These are phyloP conservation scores for Epistrophella euchroma DNA, from an alignment of 2,888 invertebrate genomes.

Conservation along the genomic window DNA sequence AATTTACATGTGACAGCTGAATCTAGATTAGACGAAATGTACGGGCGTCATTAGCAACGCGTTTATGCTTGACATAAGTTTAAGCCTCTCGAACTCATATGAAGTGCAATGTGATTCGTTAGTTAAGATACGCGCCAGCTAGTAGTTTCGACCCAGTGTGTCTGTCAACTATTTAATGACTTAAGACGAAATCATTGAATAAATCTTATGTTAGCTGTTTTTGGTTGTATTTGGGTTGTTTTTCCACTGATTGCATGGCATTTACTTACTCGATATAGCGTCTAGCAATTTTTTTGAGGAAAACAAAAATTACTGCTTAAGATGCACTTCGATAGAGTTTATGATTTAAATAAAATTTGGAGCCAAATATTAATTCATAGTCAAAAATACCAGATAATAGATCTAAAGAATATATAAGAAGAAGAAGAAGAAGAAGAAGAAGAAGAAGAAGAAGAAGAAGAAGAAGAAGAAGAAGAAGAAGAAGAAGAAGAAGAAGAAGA, in stretches of 20 bases:
- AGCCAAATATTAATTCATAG: too few species aligned
- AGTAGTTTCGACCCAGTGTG: slow-evolving; percentile 43
- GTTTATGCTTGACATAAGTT: slow-evolving; percentile 62
- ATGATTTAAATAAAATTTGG: background rate
- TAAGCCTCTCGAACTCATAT: slow-evolving; percentile 8
- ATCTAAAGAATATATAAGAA: too few species aligned
- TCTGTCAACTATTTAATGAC: slow-evolving; percentile 70
- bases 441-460: too few species aligned
- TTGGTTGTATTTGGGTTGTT: slow-evolving; percentile 44
- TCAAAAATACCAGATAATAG: too few species aligned
- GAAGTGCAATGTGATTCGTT: slow-evolving; percentile 54
- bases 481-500: too few species aligned
- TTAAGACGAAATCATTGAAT: slow-evolving; percentile 67
- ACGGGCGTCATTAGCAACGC: slow-evolving; percentile 71
- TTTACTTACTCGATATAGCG: background rate
- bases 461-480: too few species aligned
- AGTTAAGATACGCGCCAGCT: slow-evolving; percentile 56
- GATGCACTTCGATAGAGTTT: background rate
- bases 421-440: too few species aligned
- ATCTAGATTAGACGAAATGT: slow-evolving; percentile 73
- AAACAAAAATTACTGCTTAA: too few species aligned
- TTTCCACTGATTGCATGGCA: slow-evolving; percentile 9
- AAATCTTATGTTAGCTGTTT: slow-evolving; percentile 49
- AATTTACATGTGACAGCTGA: slow-evolving; percentile 75
- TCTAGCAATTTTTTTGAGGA: background rate